Percentiles rank a stretch among this genome's conserved stretches.
These are phyloP conservation scores for Tauraco erythrolophus DNA, from an alignment of 2,113 vertebrate species.

Conservation along the genomic window DNA sequence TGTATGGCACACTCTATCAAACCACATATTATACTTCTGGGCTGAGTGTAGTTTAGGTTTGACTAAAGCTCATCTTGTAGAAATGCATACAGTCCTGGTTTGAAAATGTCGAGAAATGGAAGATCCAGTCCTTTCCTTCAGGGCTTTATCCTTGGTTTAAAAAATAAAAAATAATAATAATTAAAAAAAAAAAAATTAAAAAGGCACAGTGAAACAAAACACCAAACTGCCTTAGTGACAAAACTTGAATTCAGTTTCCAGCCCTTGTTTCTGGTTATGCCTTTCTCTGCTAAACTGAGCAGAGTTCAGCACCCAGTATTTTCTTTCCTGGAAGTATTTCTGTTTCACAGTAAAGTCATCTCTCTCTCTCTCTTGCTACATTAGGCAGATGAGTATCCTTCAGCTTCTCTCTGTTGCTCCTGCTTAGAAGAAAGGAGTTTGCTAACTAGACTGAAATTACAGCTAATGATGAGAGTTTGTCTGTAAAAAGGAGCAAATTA, in stretches of 20 bases:
- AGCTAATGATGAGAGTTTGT: background rate
- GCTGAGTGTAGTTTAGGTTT: background rate
- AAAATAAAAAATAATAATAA: background rate
- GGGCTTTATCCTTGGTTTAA: background rate
- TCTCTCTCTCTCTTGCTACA: background rate
- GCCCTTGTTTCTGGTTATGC: background rate
- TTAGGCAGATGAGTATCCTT: background rate
- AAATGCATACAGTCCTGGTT: background rate
- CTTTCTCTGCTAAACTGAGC: background rate
- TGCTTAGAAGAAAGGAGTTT: background rate
- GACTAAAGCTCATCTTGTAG: background rate
- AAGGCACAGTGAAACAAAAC: background rate
- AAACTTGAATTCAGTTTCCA: background rate
- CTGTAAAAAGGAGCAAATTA: background rate
- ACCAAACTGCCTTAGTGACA: background rate
- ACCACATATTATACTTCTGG: background rate
- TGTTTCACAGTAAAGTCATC: background rate
- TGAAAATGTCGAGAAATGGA: background rate
- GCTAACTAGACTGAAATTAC: background rate
- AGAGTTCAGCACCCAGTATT: background rate
- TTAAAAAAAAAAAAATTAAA: background rate
- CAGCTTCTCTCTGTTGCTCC: background rate
- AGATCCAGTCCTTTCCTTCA: background rate
- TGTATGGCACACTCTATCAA: background rate
- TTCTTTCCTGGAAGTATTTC: background rate